Evolutionary conservation across 2,888 invertebrate species (phyloP).

Genomic region (Orthonychiurus folsomi): DNA sequence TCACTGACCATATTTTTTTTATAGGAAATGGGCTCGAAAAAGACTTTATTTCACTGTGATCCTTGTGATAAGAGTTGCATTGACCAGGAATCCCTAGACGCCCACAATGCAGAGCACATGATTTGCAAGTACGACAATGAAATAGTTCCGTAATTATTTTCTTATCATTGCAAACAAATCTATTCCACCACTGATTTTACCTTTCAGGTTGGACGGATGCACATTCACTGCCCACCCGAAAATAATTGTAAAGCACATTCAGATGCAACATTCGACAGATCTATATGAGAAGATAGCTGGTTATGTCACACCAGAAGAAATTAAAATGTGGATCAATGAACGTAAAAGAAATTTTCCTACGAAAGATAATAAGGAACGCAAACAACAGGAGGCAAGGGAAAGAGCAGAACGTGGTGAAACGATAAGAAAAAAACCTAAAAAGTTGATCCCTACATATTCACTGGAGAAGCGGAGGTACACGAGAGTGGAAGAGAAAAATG

Average conservation of each 20-base stretch:
- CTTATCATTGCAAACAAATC: constrained; percentile 4
- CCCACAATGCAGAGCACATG: constrained; percentile 65
- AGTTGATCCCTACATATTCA: background rate
- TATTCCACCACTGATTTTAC: constrained; percentile 3
- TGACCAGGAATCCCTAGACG: constrained; percentile 51
- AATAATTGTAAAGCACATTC: constrained; percentile 69
- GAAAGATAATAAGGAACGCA: constrained; percentile 56
- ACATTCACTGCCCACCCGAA: constrained; percentile 67
- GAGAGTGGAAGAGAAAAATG: background rate
- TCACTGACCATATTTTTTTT: background rate
- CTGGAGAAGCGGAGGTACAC: background rate
- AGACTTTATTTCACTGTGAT: constrained; percentile 47
- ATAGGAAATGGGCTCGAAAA: background rate
- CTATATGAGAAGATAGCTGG: constrained; percentile 68
- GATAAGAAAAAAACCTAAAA: constrained; percentile 14
- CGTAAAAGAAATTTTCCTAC: constrained; percentile 71
- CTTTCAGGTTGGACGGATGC: constrained; percentile 63
- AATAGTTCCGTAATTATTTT: background rate
- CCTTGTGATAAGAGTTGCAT: constrained; percentile 71
- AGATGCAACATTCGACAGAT: constrained; percentile 75
- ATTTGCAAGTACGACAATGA: constrained; percentile 50
- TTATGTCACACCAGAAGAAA: constrained; percentile 67
- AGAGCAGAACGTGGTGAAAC: constrained; percentile 66
- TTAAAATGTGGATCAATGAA: constrained; percentile 73
- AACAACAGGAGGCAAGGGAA: constrained; percentile 55